These are phyloP conservation scores for Xiphorhynchus erythropygius DNA, from an alignment of 2,797 vertebrate species.

Conservation along the genomic window DNA sequence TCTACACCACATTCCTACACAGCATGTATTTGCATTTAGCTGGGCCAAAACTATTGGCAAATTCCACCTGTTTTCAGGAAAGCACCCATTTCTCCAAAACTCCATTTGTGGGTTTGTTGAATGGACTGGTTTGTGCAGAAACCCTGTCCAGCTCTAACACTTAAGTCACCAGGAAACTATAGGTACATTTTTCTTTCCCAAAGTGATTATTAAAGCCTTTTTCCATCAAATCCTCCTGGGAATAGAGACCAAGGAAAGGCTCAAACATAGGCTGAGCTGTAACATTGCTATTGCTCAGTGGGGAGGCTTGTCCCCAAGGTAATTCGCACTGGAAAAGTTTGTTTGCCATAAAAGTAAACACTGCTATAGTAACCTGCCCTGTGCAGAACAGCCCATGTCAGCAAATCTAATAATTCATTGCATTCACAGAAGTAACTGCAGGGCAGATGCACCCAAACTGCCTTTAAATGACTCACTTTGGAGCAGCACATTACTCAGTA, in stretches of 20 bases:
- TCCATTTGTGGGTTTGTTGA: background rate
- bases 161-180: background rate
- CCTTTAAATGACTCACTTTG: slow-evolving; percentile 9
- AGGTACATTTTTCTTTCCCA: background rate
- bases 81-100: background rate
- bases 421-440: slow-evolving; percentile 7
- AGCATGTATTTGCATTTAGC: background rate
- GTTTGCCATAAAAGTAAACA: slow-evolving; percentile 58
- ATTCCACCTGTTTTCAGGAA: background rate
- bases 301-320: slow-evolving; percentile 49
- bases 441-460: slow-evolving; percentile 16
- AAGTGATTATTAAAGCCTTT: background rate
- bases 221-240: background rate
- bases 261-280: background rate
- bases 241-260: background rate
- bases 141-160: background rate
- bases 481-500: background rate
- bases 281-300: background rate
- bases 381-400: background rate
- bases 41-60: background rate
- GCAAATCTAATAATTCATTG: background rate
- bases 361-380: slow-evolving; percentile 61
- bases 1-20: rapidly evolving
- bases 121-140: background rate
- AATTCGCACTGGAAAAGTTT: background rate